These are phyloP conservation scores for Drosophila sordidapex DNA, from an alignment of 2,888 invertebrate species.

Conservation along the genomic window DNA sequence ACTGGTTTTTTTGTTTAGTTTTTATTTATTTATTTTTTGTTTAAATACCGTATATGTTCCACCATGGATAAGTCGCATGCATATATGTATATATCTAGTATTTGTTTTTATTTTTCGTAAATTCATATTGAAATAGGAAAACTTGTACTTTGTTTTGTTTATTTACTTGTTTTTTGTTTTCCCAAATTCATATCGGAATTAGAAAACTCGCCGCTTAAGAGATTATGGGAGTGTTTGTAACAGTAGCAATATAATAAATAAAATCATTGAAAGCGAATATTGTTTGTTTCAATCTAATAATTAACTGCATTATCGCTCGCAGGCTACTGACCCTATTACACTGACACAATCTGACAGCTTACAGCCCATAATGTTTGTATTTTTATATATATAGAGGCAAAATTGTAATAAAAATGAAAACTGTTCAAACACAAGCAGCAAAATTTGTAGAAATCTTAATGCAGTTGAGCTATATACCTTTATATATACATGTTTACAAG, in stretches of 20 bases:
- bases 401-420: constrained; percentile 16
- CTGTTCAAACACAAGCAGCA: constrained; percentile 19
- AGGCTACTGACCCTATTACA: constrained; percentile 36
- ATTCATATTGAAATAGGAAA: constrained; percentile 2
- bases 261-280: neutral
- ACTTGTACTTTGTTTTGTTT: neutral
- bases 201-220: neutral
- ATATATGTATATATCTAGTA: neutral
- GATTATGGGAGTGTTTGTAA: neutral
- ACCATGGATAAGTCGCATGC: neutral
- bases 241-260: neutral
- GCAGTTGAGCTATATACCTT: constrained; percentile 13
- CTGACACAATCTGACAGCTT: constrained; percentile 20
- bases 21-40: constrained; percentile 9
- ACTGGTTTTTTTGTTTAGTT: constrained; percentile 32
- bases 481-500: neutral
- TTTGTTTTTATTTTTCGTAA: neutral
- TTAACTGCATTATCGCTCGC: constrained; percentile 23
- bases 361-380: constrained; percentile 3
- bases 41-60: constrained; percentile 10
- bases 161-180: neutral
- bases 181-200: neutral
- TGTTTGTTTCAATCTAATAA: constrained; percentile 10
- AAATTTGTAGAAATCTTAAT: constrained; percentile 47
- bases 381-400: constrained; percentile 3